Base-by-base conservation (phyloP, 2,888 invertebrate species). In the Agrotis exclamationis region DNA sequence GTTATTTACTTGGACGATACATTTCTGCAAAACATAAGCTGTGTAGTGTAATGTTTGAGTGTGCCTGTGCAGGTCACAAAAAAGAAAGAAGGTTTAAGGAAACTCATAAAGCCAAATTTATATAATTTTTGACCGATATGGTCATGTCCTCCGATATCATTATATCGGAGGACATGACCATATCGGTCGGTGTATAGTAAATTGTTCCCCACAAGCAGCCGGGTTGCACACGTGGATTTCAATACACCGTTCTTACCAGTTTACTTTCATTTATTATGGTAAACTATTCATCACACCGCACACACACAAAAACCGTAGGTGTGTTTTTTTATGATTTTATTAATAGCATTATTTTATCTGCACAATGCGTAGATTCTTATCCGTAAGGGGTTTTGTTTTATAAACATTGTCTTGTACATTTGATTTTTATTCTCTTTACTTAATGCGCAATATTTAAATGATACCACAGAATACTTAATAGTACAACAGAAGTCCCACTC, bases 331-430 rank as follows among this genome's bases (percentile, higher is more conserved):
- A 33, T 3, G 1, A 20, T 22, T n/a, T 11, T 47, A n/a, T 51
- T 20, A 24, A 14, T 28, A 14, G 3, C 54, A 54, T 47, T 33
- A 33, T 33, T 33, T 6, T 50, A 54, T 79, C n/a, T 22, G 5
- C 3, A 22, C 39, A 7, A 51, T 63, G 51, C 39, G 24, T 57
- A 65, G 45, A 73, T 78, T 56, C 3, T 74, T 67, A 63, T 79
- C 63, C n/a, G 3, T 28, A 39, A 28, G 18, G 57, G 54, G 50
- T 59, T 66, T 58, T 47, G 22, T 65, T 45, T 53, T 53, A 70
- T 39, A 59, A 51, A 22, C 18, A 72, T 24, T 9, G 47, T 70
- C 50, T 57, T 7, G 16, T 58, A 39, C 45, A 54, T 54, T 59
- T 33, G 16, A 66, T 58, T 50, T 47, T 20, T 50, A 57, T 0